Conservation (phyloP, 2,888 invertebrate species). For the Andrena minutula region DNA sequence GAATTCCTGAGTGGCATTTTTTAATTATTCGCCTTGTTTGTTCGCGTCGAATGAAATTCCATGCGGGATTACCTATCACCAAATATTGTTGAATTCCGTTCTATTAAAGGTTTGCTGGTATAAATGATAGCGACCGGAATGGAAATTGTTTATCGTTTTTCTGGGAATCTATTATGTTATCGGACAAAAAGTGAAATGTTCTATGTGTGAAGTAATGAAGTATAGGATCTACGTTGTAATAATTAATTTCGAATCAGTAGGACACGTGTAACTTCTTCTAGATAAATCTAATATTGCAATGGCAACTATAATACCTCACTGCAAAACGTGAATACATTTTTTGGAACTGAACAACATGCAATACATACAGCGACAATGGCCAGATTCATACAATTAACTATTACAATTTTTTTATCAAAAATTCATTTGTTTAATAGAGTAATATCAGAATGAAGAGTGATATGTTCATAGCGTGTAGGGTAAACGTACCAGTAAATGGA, state of each 20-base stretch:
- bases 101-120: background rate
- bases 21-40: constrained; percentile 30
- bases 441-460: background rate
- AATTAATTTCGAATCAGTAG: too few relatives aligned
- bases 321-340: constrained; percentile 6
- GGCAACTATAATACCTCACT: too few relatives aligned
- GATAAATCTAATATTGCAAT: too few relatives aligned
- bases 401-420: constrained; percentile 5
- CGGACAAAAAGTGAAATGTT: background rate
- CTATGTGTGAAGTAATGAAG: background rate
- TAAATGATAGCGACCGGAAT: background rate
- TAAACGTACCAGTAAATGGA: too few relatives aligned
- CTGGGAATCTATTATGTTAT: background rate
- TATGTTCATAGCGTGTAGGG: background rate
- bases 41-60: constrained; percentile 24
- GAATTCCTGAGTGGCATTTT: constrained; percentile 23
- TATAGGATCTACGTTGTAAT: too few relatives aligned
- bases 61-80: background rate
- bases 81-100: constrained; percentile 1
- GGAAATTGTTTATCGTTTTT: background rate
- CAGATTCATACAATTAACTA: constrained; percentile 11
- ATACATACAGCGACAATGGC: constrained; percentile 6
- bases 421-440: constrained; percentile 17
- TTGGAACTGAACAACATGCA: background rate
- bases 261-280: too few relatives aligned